phyloP scores from a whole-genome alignment of 2,113 vertebrate genomes.

The Boleophthalmus pectinirostris region DNA sequence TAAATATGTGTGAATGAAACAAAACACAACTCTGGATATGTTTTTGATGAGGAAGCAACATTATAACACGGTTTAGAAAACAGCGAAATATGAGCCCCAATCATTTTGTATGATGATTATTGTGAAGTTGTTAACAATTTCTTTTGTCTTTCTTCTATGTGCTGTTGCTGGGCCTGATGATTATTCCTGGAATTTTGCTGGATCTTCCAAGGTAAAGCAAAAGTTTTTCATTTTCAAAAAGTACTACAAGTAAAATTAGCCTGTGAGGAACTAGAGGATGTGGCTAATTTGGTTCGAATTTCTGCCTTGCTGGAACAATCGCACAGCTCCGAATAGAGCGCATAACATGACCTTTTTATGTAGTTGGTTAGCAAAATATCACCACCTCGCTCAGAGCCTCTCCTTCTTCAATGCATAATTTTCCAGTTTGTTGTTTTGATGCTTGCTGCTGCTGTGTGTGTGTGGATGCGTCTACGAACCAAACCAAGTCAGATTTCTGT shows the following conservation, averaged over 20 bases:
- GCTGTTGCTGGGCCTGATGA: conserved; percentile 9
- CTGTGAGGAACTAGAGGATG: no score
- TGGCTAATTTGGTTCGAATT: background rate
- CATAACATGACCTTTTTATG: background rate
- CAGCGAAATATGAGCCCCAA: no score
- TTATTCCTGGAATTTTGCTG: conserved; percentile 4
- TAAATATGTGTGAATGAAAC: no score
- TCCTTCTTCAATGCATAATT: background rate
- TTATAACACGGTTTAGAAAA: no score
- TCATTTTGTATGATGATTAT: no score
- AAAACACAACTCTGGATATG: no score
- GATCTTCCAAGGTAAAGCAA: conserved; percentile 41
- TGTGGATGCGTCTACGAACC: background rate
- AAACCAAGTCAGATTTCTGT: no score
- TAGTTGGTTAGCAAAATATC: background rate
- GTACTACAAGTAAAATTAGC: background rate
- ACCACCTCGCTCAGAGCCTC: background rate
- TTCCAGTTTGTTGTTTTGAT: background rate
- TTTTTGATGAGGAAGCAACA: no score
- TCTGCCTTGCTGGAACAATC: background rate
- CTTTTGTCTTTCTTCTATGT: conserved; percentile 7
- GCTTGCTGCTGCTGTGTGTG: background rate
- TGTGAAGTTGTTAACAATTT: background rate
- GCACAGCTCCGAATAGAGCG: background rate
- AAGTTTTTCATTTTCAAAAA: background rate